phyloP scores from a whole-genome alignment of 2,113 vertebrate genomes.

The Camelus dromedarius region DNA sequence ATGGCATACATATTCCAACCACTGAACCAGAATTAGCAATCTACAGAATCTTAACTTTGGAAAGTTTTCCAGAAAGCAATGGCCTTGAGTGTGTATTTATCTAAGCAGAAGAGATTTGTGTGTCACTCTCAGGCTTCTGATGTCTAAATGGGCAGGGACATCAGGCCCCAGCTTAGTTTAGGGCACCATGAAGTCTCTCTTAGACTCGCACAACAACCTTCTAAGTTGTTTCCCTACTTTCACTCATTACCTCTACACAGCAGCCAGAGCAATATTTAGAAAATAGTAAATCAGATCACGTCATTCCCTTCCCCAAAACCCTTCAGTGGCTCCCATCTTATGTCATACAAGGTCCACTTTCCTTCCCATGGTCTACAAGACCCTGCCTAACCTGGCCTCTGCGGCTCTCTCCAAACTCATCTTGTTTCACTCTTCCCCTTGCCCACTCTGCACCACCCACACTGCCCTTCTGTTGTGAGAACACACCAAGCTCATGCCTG shows the following conservation, averaged over 20 bases:
- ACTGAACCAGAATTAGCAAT: not conserved
- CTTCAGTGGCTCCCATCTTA: not conserved
- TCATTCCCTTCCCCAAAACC: not conserved
- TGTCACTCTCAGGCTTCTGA: not conserved
- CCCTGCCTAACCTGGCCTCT: not conserved
- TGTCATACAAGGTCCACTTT: not conserved
- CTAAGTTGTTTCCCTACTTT: not conserved
- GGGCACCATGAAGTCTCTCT: not conserved
- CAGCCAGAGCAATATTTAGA: not conserved
- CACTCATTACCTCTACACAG: not conserved
- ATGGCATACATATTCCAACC: not conserved
- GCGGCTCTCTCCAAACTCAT: not conserved
- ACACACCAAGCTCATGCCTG: not conserved
- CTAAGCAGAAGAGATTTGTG: not conserved
- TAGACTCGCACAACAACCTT: not conserved
- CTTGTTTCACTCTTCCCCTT: not conserved
- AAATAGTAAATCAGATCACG: not conserved
- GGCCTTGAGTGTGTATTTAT: not conserved
- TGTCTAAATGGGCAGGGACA: not conserved
- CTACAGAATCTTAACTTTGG: not conserved
- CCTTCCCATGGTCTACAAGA: not conserved
- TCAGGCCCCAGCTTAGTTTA: not conserved
- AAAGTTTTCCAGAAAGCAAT: slow-evolving; percentile 15
- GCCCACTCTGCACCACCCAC: not conserved
- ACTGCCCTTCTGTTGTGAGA: slow-evolving; percentile 7